Percentiles rank a stretch among this genome's conserved stretches.
Conservation (phyloP, 1,140 invertebrate species). For the Pseudomyrmex pallidus region DNA sequence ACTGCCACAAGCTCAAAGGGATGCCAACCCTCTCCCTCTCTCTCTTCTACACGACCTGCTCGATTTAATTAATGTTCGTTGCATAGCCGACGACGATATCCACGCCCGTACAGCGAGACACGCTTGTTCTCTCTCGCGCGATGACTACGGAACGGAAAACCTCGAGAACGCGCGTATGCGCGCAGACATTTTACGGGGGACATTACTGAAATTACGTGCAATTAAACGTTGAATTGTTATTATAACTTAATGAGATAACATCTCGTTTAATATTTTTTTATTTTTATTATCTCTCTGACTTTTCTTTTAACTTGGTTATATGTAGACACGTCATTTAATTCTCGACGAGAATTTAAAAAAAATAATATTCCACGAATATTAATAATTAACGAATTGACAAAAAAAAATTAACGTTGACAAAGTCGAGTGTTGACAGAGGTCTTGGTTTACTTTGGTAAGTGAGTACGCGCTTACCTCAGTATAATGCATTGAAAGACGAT, state of each 20-base stretch:
- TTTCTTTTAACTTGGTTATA: background rate
- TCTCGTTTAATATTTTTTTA: background rate
- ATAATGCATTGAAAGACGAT: conserved; percentile 7
- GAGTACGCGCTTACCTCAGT: background rate
- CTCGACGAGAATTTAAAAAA: no score
- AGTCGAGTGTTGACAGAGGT: no score
- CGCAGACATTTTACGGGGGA: conserved; percentile 6
- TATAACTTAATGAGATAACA: conserved; percentile 37
- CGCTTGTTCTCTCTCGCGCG: conserved; percentile 53
- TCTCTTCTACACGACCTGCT: conserved; percentile 56
- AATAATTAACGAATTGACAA: no score
- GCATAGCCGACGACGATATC: conserved; percentile 35
- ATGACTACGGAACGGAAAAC: conserved; percentile 41
- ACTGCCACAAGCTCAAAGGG: conserved; percentile 72
- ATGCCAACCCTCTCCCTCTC: conserved; percentile 55
- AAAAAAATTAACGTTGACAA: no score
- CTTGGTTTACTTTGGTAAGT: no score
- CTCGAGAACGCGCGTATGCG: conserved; percentile 29
- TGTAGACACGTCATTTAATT: no score
- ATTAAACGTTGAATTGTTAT: conserved; percentile 53
- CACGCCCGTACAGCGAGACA: conserved; percentile 49
- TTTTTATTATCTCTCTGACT: background rate
- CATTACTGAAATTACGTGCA: conserved; percentile 54
- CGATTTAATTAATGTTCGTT: conserved; percentile 76
- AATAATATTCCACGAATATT: no score